Percentiles rank a stretch among this genome's conserved stretches.
phyloP scores from a whole-genome alignment of 2,888 invertebrate species.

The Harpalus rufipes region DNA sequence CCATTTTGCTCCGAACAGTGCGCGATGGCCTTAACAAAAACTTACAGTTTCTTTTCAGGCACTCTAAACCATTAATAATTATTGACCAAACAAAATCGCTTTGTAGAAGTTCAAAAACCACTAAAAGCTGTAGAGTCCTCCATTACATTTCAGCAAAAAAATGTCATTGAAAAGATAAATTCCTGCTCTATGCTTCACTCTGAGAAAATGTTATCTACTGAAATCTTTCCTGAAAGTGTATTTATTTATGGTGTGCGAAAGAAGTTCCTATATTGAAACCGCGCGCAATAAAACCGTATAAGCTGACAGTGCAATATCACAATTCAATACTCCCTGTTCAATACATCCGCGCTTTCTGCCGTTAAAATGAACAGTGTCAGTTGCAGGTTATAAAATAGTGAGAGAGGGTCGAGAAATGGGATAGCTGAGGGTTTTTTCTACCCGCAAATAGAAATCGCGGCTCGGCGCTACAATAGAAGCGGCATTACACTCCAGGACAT shows the following conservation, averaged over 20 bases:
- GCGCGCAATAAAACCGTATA: conserved; percentile 31
- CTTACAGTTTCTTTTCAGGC: too few species aligned
- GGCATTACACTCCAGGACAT: conserved; percentile 50
- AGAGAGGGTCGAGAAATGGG: conserved; percentile 16
- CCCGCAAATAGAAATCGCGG: conserved; percentile 39
- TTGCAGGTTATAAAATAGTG: conserved; percentile 41
- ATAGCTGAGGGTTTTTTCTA: conserved; percentile 18
- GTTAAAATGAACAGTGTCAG: conserved; percentile 48
- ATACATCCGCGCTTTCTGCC: conserved; percentile 8
- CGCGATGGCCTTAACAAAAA: too few species aligned
- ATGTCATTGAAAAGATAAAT: not conserved
- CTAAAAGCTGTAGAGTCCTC: too few species aligned
- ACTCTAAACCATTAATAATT: too few species aligned
- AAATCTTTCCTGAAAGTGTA: not conserved
- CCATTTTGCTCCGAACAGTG: too few species aligned
- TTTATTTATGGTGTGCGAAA: not conserved
- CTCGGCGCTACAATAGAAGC: conserved; percentile 24
- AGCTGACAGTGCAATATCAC: conserved; percentile 45
- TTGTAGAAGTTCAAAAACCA: too few species aligned
- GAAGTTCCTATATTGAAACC: not conserved
- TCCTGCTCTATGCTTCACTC: not conserved
- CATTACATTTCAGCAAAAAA: too few species aligned
- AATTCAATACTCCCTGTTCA: conserved; percentile 22
- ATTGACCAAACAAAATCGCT: too few species aligned
- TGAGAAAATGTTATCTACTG: not conserved